Evolutionary conservation across 2,797 vertebrate genomes (phyloP), one percentile per base, ranked within the genome.

Genomic region (Pyrocephalus nanus): DNA sequence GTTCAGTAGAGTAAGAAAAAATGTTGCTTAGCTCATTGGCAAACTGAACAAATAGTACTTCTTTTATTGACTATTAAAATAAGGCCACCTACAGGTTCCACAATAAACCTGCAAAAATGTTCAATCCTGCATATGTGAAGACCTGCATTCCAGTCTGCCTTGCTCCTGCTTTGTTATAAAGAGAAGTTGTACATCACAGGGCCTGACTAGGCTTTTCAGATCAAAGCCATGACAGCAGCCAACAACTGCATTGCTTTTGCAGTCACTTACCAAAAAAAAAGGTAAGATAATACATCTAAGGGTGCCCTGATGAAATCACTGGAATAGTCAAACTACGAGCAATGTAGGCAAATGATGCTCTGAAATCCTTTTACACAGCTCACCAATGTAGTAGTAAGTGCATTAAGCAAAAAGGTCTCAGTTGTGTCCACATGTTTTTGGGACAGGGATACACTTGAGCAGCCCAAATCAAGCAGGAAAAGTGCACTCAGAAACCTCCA

Each of bases 21-120:
- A n/a, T 2, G 3, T 84, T 90, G 48, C 43, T 70, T 73, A 83
- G 58, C 32, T 62, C 18, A 12, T 8, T 51, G 61, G 25, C 16
- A 89, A 91, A 77, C 16, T 72, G 71, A 87, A 36, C 36, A 64
- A 83, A 73, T 76, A 73, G 48, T 70, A 88, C 40, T 82, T 75
- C 51, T 42, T 77, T 94, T 95, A 86, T 72, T 95, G 87, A 70
- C 91, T 96, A 73, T 97, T 95, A 88, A 93, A 91, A 90, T 90
- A 91, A 91, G 89, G 90, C 79, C 91, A 91, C 74, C 91, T 96
- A 92, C 94, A 92, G 88, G 88, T 90, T 64, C 60, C 51, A 43
- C 74, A 78, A 71, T 76, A 93, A 92, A 81, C 73, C 76, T 96
- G 85, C 79, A 92, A 64, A 95, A 92, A 70, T 81, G 30, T 90